These are phyloP conservation scores for Chrosomus eos DNA, from an alignment of 2,797 vertebrate genomes.

Conservation along the genomic window DNA sequence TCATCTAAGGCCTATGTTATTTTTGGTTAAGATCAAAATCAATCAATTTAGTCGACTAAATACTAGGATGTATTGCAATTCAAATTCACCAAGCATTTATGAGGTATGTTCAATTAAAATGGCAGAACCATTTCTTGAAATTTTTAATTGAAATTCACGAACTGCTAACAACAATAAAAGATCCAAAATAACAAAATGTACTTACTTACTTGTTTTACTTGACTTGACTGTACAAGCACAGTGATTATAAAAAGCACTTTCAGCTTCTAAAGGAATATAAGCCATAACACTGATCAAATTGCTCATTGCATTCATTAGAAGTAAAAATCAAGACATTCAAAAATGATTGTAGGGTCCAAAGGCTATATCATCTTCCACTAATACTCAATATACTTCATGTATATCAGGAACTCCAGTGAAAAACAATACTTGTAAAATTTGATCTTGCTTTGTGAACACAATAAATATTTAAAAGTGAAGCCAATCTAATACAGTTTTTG, in stretches of 20 bases:
- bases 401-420: not conserved
- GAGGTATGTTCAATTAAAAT: not conserved
- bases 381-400: not conserved
- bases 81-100: not conserved
- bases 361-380: not conserved
- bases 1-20: not conserved
- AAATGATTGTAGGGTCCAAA: not conserved
- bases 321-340: not conserved
- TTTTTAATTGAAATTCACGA: not conserved
- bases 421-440: not conserved
- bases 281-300: not conserved
- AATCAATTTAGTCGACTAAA: not conserved
- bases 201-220: not conserved
- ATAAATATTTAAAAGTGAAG: not conserved
- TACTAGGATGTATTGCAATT: not conserved
- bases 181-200: not conserved
- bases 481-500: not conserved
- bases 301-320: not conserved
- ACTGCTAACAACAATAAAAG: not conserved
- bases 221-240: slow-evolving; percentile 1
- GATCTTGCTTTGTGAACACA: not conserved
- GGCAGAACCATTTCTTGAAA: not conserved
- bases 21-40: not conserved
- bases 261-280: not conserved
- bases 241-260: too few relatives aligned